A percentile compares a stretch with the other conserved stretches of the same genome.
phyloP scores from a whole-genome alignment of 2,888 invertebrate species.

The Galerucella calmariensis region DNA sequence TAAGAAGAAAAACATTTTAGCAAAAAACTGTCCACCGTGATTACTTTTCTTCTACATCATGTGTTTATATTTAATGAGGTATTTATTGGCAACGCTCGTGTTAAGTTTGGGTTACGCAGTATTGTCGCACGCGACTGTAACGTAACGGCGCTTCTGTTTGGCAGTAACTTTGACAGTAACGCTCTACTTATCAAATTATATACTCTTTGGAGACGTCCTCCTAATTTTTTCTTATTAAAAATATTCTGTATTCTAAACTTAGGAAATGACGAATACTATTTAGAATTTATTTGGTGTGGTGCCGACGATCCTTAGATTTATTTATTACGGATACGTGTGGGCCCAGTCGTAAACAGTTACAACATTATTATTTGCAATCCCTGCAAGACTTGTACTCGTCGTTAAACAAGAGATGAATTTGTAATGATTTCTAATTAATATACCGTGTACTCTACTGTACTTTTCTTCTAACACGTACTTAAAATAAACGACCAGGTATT shows the following conservation, averaged over 20 bases:
- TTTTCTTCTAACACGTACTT: background rate
- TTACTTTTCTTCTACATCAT: no score
- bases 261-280: background rate
- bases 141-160: no score
- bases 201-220: no score
- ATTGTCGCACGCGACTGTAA: no score
- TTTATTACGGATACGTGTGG: background rate
- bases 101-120: background rate
- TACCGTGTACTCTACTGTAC: background rate
- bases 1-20: background rate
- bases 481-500: no score
- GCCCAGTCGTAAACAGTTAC: slow-evolving; percentile 5
- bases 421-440: background rate
- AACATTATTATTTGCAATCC: background rate
- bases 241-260: background rate
- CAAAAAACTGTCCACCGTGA: background rate
- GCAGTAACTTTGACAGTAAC: no score
- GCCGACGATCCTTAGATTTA: background rate
- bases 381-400: background rate
- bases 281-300: background rate
- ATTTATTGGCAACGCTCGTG: background rate
- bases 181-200: no score
- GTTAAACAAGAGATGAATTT: slow-evolving; percentile 1
- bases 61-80: background rate
- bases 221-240: background rate